These are phyloP conservation scores for Oceanites oceanicus DNA, from an alignment of 2,113 vertebrate species.

Conservation along the genomic window DNA sequence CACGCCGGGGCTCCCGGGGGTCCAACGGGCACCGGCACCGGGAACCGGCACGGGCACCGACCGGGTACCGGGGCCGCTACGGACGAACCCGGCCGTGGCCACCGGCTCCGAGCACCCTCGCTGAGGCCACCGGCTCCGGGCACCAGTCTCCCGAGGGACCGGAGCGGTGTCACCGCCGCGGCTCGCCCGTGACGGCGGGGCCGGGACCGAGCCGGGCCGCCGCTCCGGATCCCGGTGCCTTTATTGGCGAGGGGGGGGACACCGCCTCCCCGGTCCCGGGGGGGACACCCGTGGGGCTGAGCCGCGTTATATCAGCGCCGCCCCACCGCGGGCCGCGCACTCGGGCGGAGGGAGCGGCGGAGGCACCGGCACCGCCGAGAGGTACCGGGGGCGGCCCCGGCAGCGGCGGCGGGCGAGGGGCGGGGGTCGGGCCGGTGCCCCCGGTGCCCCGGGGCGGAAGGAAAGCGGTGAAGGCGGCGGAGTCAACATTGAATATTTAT, in stretches of 20 bases:
- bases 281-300: conserved; percentile 33
- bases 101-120: neutral
- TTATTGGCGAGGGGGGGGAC: neutral
- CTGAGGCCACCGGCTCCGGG: neutral
- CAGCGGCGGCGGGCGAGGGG: neutral
- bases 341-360: neutral
- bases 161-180: neutral
- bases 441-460: neutral
- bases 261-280: conserved; percentile 42
- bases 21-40: neutral
- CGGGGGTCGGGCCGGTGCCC: neutral
- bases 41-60: neutral
- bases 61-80: neutral
- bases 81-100: neutral
- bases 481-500: conserved; percentile 71
- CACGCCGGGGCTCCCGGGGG: neutral
- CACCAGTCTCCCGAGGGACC: neutral
- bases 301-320: conserved; percentile 22
- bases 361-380: neutral
- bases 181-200: neutral
- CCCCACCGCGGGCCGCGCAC: conserved; percentile 8
- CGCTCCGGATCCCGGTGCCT: neutral
- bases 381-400: neutral
- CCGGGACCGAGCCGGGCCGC: neutral
- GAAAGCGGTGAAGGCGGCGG: conserved; percentile 51